Conservation (phyloP, 2,888 invertebrate genomes). For the Alsophila aescularia region DNA sequence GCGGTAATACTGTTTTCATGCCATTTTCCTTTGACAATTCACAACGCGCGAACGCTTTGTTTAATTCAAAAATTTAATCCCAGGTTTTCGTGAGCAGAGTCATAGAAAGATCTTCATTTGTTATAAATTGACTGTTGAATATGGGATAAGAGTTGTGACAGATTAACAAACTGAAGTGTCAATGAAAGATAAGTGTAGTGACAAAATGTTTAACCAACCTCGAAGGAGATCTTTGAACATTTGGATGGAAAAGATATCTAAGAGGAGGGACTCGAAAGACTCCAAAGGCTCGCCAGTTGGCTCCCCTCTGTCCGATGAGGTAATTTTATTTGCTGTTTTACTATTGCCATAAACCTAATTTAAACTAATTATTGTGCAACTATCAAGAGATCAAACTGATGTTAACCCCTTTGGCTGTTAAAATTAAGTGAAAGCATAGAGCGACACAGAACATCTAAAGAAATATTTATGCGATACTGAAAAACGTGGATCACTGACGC, state of each 20-base stretch:
- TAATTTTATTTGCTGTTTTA: not conserved
- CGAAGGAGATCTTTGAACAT: slow-evolving; percentile 60
- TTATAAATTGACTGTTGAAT: slow-evolving; percentile 9
- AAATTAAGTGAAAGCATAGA: no score
- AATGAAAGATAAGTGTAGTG: slow-evolving; percentile 23
- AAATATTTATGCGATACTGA: no score
- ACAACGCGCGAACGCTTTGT: slow-evolving; percentile 66
- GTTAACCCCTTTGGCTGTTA: no score
- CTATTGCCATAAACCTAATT: no score
- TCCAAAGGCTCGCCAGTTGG: slow-evolving; percentile 44
- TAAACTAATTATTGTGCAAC: no score
- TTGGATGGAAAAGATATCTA: slow-evolving; percentile 61
- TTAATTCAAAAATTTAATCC: slow-evolving; percentile 41
- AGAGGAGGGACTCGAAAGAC: slow-evolving; percentile 52
- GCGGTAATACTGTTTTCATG: slow-evolving; percentile 55
- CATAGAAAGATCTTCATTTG: slow-evolving; percentile 5
- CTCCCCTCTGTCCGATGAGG: slow-evolving; percentile 57
- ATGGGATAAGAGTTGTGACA: slow-evolving; percentile 21
- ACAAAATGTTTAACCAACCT: slow-evolving; percentile 40
- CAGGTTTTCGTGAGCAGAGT: slow-evolving; percentile 19
- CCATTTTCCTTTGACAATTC: slow-evolving; percentile 77
- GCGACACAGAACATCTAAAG: no score
- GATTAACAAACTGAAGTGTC: not conserved
- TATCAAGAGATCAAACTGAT: no score
- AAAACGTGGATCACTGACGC: no score